Evolutionary conservation across 1,140 invertebrate species (phyloP), one percentile per base, ranked within the genome.

Genomic region (Listronotus oregonensis): DNA sequence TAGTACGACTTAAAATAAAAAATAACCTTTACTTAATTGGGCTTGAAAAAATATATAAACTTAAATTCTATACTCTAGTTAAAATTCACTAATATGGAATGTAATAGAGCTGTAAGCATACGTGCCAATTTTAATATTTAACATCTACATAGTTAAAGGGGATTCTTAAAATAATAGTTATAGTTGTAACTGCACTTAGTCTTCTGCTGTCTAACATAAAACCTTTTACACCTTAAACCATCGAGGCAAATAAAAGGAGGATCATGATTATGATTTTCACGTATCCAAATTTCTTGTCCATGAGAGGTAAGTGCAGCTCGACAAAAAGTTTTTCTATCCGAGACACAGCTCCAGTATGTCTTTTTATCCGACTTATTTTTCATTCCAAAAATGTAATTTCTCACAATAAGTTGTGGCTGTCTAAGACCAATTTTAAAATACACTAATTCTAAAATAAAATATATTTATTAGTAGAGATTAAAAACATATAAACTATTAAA

Each of bases 321-420:
- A 47, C 66, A 68, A 51, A 55, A 56, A 0, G 66, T 60, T 59
- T 57, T 68, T 42, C 51, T 12, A 7, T 61, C 64, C 4, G 49
- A 60, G 8, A 57, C 51, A 40, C 69, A 70, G 27, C 65, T 64
- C 69, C 66, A 70, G 17, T 55, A 59, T 1, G 69, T 70, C 44
- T 68, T 64, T n/a, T 51, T n/a, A 14, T 54, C 34, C 4, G 50
- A 46, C 44, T 68, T 68, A n/a, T 61, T 64, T 27, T 59, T 51
- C 61, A 64, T 60, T 34, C 52, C 62, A 54, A 64, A 70, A 12
- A 60, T 52, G 42, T 68, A 61, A 37, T 64, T 49, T 7, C 61
- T 31, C 3, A 68, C 50, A 1, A 68, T 40, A 17, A 70, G 34
- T 44, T 64, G 56, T 0, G 60, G 61, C n/a, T 68, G 43, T 47